A percentile compares a stretch with the other conserved stretches of the same genome.
Conservation (phyloP, 2,113 vertebrate genomes). For the Mustela nigripes region DNA sequence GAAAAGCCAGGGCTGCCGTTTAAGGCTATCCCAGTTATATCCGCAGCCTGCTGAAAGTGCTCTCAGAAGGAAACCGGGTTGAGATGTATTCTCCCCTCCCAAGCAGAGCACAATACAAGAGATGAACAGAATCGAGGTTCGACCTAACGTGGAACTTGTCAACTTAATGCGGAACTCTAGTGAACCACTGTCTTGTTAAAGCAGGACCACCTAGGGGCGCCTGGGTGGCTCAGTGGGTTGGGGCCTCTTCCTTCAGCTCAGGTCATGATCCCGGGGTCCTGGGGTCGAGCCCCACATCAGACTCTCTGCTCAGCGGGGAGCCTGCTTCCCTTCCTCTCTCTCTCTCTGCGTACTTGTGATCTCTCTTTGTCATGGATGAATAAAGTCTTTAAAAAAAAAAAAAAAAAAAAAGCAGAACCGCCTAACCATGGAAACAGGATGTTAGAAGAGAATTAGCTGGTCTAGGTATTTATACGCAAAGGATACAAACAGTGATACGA, state of each 20-base stretch:
- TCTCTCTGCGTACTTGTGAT: too few relatives aligned
- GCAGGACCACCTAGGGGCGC: too few relatives aligned
- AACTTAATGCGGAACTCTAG: neutral
- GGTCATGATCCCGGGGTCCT: too few relatives aligned
- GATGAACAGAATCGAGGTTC: neutral
- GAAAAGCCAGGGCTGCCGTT: neutral
- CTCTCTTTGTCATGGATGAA: too few relatives aligned
- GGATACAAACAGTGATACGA: neutral
- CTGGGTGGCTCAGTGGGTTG: too few relatives aligned
- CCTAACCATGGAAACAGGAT: neutral
- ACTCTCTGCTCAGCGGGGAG: too few relatives aligned
- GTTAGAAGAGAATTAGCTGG: neutral
- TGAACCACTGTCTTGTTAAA: neutral
- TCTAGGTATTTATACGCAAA: neutral
- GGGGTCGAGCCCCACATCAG: too few relatives aligned
- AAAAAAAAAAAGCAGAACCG: too few relatives aligned
- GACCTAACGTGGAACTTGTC: neutral
- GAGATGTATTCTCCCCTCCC: neutral
- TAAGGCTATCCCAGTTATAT: slow-evolving; percentile 2
- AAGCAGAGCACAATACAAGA: neutral
- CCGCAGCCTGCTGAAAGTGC: neutral
- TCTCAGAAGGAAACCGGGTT: neutral
- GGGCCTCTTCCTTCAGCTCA: too few relatives aligned
- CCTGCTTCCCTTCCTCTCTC: too few relatives aligned
- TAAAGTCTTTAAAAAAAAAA: too few relatives aligned